Base-by-base conservation (phyloP, 1,140 invertebrate genomes). In the Oscheius sp. region DNA sequence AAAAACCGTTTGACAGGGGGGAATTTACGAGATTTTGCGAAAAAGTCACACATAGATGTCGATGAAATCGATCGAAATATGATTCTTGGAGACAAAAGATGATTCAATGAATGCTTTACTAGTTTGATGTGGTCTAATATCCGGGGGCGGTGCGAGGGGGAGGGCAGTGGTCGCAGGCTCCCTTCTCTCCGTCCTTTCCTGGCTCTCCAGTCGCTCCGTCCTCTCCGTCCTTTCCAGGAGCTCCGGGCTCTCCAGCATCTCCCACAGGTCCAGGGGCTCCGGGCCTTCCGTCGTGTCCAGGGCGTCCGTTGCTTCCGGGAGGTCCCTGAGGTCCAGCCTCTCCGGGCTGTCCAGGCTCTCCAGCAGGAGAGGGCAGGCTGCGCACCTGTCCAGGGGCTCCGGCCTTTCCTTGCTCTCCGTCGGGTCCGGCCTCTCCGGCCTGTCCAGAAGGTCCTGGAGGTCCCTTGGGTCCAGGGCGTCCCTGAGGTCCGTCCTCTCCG, bases 81-180 rank as follows among this genome's bases (percentile, higher is more conserved):
- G n/a, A n/a, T n/a, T n/a, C n/a, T n/a, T n/a, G n/a, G n/a, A n/a
- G n/a, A n/a, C n/a, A n/a, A n/a, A n/a, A n/a, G n/a, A n/a, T n/a
- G n/a, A n/a, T n/a, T n/a, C n/a, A n/a, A n/a, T n/a, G n/a, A n/a
- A n/a, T n/a, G n/a, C n/a, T n/a, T n/a, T n/a, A n/a, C n/a, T n/a
- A n/a, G n/a, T n/a, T n/a, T 59, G 13, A 20, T 32, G 61, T 18
- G 18, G 61, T 64, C 36, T 74, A 74, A 74, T 74, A 74, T 66
- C 72, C 72, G 38, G 72, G 72, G 29, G 72, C 70, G 46, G 72
- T 74, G n/a, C 72, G 42, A 32, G 72, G 72, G 0, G 58, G 28
- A 59, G 72, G 71, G 38, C 72, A 74, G 72, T 74, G 72, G 52
- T 74, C 69, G 72, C 67, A 74, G 29, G 52, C 34, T 23, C 61